Evolutionary conservation across 1,140 invertebrate genomes (phyloP).

Genomic region (Eubasilissa regina): DNA sequence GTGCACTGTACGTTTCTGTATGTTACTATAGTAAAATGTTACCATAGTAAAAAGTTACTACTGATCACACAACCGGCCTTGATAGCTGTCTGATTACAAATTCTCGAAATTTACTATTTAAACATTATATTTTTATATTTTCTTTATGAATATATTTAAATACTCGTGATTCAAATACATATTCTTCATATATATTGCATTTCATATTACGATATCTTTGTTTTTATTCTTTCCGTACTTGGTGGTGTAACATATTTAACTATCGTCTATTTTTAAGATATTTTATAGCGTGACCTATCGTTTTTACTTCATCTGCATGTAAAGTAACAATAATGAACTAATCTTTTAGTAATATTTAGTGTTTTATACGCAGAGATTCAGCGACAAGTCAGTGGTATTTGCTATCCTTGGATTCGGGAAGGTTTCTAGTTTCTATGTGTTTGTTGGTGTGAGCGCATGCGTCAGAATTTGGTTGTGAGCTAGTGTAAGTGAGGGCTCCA

Average conservation of each 20-base stretch:
- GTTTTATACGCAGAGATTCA: background rate
- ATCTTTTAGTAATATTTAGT: background rate
- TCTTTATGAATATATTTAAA: too few relatives aligned
- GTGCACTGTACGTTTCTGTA: too few relatives aligned
- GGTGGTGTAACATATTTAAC: too few relatives aligned
- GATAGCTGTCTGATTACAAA: too few relatives aligned
- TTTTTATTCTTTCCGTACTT: background rate
- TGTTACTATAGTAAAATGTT: too few relatives aligned
- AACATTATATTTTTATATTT: background rate
- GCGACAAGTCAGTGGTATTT: background rate
- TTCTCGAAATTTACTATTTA: background rate
- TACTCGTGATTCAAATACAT: too few relatives aligned
- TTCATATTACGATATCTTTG: background rate
- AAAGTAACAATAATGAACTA: background rate
- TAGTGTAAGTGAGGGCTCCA: background rate
- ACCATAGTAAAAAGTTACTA: too few relatives aligned
- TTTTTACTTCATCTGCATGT: background rate
- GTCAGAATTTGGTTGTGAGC: conserved; percentile 30
- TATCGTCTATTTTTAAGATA: background rate
- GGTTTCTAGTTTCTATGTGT: background rate
- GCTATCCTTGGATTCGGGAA: background rate
- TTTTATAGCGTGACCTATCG: background rate
- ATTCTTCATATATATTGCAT: background rate
- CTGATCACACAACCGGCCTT: too few relatives aligned
- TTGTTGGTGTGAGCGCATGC: conserved; percentile 22